Conservation (phyloP, 30 jellyfish, hydroid and myxozoan species). For the Hydractinia symbiolongicarpus region DNA sequence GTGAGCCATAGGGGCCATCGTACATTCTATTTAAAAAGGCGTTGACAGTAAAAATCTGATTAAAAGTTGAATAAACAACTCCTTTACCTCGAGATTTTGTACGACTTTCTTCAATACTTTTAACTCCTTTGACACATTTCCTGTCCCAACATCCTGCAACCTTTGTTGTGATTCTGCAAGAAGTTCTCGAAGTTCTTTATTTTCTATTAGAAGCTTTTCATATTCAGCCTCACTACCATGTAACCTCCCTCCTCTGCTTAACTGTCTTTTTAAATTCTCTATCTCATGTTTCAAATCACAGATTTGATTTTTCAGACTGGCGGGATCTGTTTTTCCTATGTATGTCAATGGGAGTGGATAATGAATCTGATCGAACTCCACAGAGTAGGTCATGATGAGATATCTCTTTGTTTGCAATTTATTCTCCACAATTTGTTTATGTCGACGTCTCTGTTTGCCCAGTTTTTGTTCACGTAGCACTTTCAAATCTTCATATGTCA, state of each 20-base stretch:
- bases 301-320: conserved; percentile 44
- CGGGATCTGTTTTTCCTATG: conserved; percentile 57
- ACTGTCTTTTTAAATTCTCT: background rate
- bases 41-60: too few relatives aligned
- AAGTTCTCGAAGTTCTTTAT: conserved; percentile 30
- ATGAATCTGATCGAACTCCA: conserved; percentile 87
- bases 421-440: background rate
- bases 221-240: background rate
- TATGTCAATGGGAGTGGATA: conserved; percentile 74
- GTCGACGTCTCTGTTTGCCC: conserved; percentile 14
- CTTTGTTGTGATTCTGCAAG: conserved; percentile 32
- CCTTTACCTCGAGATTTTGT: conserved; percentile 62
- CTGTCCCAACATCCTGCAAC: conserved; percentile 30
- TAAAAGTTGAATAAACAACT: background rate
- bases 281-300: conserved; percentile 41
- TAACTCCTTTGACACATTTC: conserved; percentile 56
- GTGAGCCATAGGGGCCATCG: too few relatives aligned
- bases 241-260: background rate
- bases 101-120: conserved; percentile 73
- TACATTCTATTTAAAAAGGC: too few relatives aligned
- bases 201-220: conserved; percentile 39
- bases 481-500: conserved; percentile 74
- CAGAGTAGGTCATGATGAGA: conserved; percentile 81
- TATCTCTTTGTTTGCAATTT: conserved; percentile 45
- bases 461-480: conserved; percentile 51